Evolutionary conservation across 2,113 vertebrate species (phyloP).

Genomic region (Centropus bengalensis): DNA sequence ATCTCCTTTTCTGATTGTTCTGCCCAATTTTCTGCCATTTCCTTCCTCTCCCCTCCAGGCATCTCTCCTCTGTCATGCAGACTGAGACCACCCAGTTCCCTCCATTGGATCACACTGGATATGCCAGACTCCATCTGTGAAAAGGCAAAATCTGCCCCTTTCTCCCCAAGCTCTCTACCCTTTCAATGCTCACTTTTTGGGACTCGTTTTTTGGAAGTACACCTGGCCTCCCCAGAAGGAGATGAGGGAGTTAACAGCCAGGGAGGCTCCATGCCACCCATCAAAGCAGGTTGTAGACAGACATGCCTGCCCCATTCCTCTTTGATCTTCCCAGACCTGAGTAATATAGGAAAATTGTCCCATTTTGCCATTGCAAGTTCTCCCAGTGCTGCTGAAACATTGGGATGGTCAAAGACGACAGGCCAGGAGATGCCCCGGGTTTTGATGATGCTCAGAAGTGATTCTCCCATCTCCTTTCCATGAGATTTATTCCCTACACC

Average conservation of each 20-base stretch:
- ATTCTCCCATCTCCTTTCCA: not conserved
- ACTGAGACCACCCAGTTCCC: not conserved
- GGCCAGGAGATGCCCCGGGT: not conserved
- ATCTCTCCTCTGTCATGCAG: not conserved
- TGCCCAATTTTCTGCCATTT: not conserved
- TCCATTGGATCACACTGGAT: not conserved
- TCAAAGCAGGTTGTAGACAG: conserved; percentile 53
- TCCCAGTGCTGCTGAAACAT: not conserved
- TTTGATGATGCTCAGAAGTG: not conserved
- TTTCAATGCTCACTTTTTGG: not conserved
- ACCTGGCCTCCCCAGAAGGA: not conserved
- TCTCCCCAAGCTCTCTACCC: not conserved
- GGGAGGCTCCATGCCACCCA: conserved; percentile 7
- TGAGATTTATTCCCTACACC: not conserved
- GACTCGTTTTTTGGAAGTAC: not conserved
- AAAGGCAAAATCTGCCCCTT: not conserved
- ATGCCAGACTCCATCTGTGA: not conserved
- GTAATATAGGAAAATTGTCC: conserved; percentile 21
- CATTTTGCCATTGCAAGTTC: not conserved
- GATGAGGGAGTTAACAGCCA: conserved; percentile 61
- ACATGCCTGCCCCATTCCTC: not conserved
- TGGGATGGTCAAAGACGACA: not conserved
- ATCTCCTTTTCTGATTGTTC: not conserved
- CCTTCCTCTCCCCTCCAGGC: not conserved
- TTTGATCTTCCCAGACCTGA: conserved; percentile 50